Conservation (phyloP, 2,113 vertebrate species). For the Aphyosemion australe region DNA sequence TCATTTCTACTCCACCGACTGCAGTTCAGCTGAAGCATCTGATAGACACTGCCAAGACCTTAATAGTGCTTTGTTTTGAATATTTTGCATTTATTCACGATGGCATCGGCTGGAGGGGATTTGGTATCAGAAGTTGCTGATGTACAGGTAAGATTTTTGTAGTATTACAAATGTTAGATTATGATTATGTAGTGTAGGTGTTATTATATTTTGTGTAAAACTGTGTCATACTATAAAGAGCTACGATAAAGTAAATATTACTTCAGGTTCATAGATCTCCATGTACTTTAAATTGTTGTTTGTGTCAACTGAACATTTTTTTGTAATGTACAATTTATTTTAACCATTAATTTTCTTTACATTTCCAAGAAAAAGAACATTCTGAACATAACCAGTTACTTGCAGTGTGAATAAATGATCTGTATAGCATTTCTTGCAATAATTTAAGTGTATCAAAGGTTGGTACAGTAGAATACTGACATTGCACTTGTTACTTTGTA, state of each 20-base stretch:
- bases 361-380: no score
- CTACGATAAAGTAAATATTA: no score
- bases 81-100: constrained; percentile 5
- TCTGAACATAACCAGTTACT: no score
- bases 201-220: no score
- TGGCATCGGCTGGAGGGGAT: constrained; percentile 41
- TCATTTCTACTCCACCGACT: neutral
- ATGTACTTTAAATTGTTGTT: neutral
- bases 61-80: neutral
- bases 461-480: no score
- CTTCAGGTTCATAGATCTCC: neutral
- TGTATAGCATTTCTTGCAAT: no score
- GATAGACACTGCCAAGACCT: constrained; percentile 5
- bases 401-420: no score
- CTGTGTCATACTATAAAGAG: no score
- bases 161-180: neutral
- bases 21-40: neutral
- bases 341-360: neutral
- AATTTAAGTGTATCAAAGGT: no score
- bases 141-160: constrained; percentile 39
- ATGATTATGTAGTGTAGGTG: neutral
- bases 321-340: neutral
- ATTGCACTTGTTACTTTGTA: no score
- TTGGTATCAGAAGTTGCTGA: constrained; percentile 27
- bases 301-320: neutral